Percentiles rank a stretch among this genome's conserved stretches.
Evolutionary conservation across 35 echinoderm and acorn worm species (phyloP).

Genomic region (Lytechinus variegatus): DNA sequence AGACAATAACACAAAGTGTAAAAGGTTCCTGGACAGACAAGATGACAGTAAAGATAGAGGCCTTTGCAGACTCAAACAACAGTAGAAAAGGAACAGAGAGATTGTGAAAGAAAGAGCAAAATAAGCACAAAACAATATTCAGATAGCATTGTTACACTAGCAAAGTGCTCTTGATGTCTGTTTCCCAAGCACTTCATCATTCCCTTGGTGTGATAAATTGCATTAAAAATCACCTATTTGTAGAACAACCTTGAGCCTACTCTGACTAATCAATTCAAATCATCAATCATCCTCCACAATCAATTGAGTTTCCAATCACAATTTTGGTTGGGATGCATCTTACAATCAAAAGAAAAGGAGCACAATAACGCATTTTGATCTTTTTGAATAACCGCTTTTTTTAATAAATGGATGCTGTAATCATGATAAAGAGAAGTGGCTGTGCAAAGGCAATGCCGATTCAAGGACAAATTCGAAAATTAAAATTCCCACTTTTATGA

Average conservation of each 20-base stretch:
- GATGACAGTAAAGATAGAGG: no score
- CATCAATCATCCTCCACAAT: background rate
- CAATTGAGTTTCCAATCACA: background rate
- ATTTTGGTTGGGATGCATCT: background rate
- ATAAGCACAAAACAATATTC: no score
- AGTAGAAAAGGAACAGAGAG: background rate
- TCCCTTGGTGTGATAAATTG: background rate
- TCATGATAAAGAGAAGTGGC: background rate
- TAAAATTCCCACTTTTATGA: background rate
- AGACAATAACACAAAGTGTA: no score
- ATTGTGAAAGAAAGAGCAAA: no score
- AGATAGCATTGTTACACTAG: background rate
- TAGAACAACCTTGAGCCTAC: background rate
- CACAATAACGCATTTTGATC: background rate
- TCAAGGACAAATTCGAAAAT: background rate
- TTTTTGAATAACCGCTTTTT: background rate
- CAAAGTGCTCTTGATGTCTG: background rate
- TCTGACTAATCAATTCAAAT: background rate
- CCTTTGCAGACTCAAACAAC: no score
- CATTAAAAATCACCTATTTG: background rate
- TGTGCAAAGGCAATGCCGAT: background rate
- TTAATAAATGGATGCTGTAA: conserved; percentile 8
- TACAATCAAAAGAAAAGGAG: background rate
- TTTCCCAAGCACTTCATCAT: background rate
- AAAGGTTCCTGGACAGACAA: no score